Percentiles rank a stretch among this genome's conserved stretches.
Conservation (phyloP, 2,888 invertebrate genomes). For the Linhomoeus sp. region DNA sequence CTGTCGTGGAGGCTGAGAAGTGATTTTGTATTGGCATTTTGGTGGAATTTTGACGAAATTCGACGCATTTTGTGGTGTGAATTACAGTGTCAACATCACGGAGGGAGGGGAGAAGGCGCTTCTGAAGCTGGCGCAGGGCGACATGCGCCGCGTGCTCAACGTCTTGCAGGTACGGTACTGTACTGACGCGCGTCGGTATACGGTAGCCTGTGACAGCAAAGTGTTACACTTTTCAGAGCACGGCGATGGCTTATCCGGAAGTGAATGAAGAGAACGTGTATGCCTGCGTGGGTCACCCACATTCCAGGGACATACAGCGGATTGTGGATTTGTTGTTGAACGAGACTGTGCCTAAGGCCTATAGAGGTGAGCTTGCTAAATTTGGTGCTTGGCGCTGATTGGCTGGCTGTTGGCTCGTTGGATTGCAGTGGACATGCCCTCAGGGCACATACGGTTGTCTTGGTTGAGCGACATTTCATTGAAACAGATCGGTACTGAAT, state of each 20-base stretch:
- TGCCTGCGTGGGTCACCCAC: constrained; percentile 86
- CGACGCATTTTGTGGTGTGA: background rate
- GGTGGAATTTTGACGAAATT: background rate
- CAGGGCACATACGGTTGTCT: too few relatives aligned
- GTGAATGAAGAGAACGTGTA: constrained; percentile 81
- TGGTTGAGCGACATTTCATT: too few relatives aligned
- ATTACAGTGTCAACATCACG: constrained; percentile 50
- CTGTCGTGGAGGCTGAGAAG: constrained; percentile 41
- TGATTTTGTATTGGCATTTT: background rate
- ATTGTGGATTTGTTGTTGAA: constrained; percentile 60
- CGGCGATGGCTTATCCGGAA: constrained; percentile 68
- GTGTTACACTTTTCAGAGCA: constrained; percentile 39
- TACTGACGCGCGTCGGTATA: too few relatives aligned
- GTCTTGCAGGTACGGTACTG: constrained; percentile 47
- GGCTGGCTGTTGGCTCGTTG: too few relatives aligned
- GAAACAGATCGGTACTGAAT: too few relatives aligned
- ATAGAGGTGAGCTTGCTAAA: constrained; percentile 10
- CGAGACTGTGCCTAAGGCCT: constrained; percentile 16
- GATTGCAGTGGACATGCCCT: too few relatives aligned
- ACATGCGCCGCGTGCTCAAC: constrained; percentile 92
- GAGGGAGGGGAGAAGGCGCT: constrained; percentile 74
- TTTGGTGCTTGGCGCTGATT: too few relatives aligned
- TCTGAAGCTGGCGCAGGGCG: constrained; percentile 70
- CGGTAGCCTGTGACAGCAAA: background rate
- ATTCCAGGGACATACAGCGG: constrained; percentile 62